These are phyloP conservation scores for Drosophila vallismaia DNA, from an alignment of 2,888 invertebrate species.

Conservation along the genomic window DNA sequence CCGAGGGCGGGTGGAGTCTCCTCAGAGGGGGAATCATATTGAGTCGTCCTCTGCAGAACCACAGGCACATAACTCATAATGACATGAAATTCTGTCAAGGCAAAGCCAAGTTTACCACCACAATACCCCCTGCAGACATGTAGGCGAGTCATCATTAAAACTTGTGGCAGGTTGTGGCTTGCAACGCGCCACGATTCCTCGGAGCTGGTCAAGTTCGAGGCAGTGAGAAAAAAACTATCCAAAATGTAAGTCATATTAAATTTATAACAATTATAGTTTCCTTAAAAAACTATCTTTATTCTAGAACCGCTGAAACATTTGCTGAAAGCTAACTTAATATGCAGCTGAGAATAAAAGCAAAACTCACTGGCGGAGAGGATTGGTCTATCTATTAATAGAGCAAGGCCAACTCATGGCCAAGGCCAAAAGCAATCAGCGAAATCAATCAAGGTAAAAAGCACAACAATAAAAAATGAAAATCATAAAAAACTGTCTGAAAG, in stretches of 20 bases:
- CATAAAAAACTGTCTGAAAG: constrained; percentile 29
- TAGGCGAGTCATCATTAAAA: constrained; percentile 74
- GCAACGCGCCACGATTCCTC: background rate
- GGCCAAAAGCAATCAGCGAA: constrained; percentile 69
- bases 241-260: background rate
- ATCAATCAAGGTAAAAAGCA: constrained; percentile 61
- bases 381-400: constrained; percentile 34
- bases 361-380: background rate
- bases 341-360: background rate
- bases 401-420: constrained; percentile 57
- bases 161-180: constrained; percentile 26
- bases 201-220: background rate
- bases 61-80: constrained; percentile 73
- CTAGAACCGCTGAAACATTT: background rate
- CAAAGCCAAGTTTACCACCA: constrained; percentile 42
- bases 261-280: background rate
- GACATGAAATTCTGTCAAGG: constrained; percentile 50
- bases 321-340: background rate
- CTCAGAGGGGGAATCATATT: constrained; percentile 15
- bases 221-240: background rate
- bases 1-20: background rate
- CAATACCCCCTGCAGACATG: constrained; percentile 29
- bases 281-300: background rate
- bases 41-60: constrained; percentile 24
- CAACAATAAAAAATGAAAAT: background rate